A percentile compares a stretch with the other conserved stretches of the same genome.
Evolutionary conservation across 2,113 vertebrate genomes (phyloP).

Genomic region (Gracilinanus agilis): DNA sequence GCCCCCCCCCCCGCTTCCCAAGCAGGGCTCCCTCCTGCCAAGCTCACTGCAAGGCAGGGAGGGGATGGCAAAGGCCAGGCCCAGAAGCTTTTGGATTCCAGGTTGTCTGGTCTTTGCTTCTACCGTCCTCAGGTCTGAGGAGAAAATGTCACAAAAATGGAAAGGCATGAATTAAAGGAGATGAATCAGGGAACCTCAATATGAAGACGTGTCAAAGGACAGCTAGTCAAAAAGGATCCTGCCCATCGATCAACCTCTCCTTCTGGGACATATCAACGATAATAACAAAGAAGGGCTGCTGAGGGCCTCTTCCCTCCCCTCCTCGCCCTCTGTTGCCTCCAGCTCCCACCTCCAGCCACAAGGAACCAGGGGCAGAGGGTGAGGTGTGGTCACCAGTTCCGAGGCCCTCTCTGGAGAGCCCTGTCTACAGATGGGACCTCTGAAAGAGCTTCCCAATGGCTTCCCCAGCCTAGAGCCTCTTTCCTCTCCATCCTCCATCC

Average conservation of each 20-base stretch:
- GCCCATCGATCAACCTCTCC: neutral
- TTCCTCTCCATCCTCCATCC: too few relatives aligned
- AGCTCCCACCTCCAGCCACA: too few relatives aligned
- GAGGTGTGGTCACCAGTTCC: neutral
- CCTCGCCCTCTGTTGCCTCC: too few relatives aligned
- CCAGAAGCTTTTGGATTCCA: neutral
- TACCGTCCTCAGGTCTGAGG: neutral
- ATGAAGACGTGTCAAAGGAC: neutral
- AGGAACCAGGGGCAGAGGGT: neutral
- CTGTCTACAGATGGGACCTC: neutral
- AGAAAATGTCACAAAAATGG: neutral
- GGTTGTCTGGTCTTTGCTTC: neutral
- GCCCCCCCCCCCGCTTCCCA: rapidly evolving
- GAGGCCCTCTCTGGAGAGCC: neutral
- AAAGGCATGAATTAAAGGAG: neutral
- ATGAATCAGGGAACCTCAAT: neutral
- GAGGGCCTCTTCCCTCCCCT: neutral
- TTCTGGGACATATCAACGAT: too few relatives aligned
- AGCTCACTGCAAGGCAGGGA: neutral
- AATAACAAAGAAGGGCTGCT: too few relatives aligned
- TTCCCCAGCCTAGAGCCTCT: too few relatives aligned
- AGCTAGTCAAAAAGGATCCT: neutral
- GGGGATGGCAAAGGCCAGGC: neutral
- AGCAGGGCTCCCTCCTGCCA: neutral
- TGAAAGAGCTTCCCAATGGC: too few relatives aligned